Evolutionary conservation across 1,140 invertebrate genomes (phyloP).

Genomic region (Panagrolaimus sp.): DNA sequence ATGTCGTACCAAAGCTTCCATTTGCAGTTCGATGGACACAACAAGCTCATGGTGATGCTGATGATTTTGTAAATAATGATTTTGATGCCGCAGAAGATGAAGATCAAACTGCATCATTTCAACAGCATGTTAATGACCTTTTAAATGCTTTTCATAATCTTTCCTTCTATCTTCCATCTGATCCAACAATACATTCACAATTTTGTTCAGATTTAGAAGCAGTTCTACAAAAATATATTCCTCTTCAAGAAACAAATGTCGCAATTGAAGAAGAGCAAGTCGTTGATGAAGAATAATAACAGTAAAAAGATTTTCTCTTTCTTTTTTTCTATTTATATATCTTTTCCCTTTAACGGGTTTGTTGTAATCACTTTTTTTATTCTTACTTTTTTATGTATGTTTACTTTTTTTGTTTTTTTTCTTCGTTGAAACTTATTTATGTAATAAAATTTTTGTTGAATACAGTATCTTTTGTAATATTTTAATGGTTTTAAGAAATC

Average conservation of each 20-base stretch:
- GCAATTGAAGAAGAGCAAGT: not conserved
- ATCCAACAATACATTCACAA: not conserved
- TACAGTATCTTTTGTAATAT: too few relatives aligned
- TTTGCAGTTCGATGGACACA: not conserved
- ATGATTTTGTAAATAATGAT: not conserved
- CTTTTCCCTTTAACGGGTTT: too few relatives aligned
- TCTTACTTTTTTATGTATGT: too few relatives aligned
- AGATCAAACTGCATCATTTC: not conserved
- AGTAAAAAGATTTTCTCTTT: too few relatives aligned
- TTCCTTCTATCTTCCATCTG: not conserved
- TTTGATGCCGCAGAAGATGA: not conserved
- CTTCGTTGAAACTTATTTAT: too few relatives aligned
- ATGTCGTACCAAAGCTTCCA: not conserved
- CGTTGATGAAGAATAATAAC: not conserved
- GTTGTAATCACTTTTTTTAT: too few relatives aligned
- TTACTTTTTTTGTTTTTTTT: too few relatives aligned
- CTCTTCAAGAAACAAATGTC: not conserved
- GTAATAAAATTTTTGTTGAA: too few relatives aligned
- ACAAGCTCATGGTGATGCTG: not conserved
- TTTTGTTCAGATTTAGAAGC: not conserved
- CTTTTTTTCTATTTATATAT: too few relatives aligned
- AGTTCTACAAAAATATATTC: not conserved
- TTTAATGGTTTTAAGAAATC: too few relatives aligned
- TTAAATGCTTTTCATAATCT: conserved; percentile 8
- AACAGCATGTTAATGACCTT: not conserved